phyloP scores from a whole-genome alignment of 2,797 vertebrate genomes.

The Poliocrania exsul region DNA sequence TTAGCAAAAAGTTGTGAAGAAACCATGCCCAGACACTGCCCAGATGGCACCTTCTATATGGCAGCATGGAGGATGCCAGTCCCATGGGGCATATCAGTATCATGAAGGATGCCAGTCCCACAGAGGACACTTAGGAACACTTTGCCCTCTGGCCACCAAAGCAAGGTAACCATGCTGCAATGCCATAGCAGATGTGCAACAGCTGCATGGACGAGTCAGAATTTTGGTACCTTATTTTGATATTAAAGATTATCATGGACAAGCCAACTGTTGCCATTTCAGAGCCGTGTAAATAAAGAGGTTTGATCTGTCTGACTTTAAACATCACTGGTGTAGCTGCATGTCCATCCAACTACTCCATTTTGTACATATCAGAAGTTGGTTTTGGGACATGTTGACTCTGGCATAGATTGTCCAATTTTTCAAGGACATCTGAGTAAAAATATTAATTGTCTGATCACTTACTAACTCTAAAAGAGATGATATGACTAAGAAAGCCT shows the following conservation, averaged over 20 bases:
- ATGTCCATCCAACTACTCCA: not conserved
- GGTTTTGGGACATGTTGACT: not conserved
- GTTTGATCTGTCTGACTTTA: not conserved
- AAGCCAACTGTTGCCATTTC: not conserved
- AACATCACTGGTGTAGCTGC: not conserved
- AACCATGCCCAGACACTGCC: not conserved
- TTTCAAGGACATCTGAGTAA: not conserved
- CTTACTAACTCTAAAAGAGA: not conserved
- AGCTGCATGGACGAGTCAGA: not conserved
- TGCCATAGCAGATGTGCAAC: not conserved
- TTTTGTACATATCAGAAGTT: not conserved
- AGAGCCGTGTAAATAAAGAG: not conserved
- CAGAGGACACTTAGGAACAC: not conserved
- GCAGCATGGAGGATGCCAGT: not conserved
- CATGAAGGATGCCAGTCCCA: rapidly evolving
- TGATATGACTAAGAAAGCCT: not conserved
- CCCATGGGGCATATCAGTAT: too few species aligned
- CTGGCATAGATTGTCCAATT: not conserved
- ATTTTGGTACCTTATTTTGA: not conserved
- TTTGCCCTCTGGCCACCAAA: not conserved
- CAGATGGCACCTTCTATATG: not conserved
- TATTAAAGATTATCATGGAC: not conserved
- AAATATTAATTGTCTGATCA: not conserved
- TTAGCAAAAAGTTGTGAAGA: not conserved
- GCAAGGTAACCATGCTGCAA: not conserved